A percentile compares a stretch with the other conserved stretches of the same genome.
Evolutionary conservation across 2,797 vertebrate species (phyloP).

Genomic region (Limosa lapponica): DNA sequence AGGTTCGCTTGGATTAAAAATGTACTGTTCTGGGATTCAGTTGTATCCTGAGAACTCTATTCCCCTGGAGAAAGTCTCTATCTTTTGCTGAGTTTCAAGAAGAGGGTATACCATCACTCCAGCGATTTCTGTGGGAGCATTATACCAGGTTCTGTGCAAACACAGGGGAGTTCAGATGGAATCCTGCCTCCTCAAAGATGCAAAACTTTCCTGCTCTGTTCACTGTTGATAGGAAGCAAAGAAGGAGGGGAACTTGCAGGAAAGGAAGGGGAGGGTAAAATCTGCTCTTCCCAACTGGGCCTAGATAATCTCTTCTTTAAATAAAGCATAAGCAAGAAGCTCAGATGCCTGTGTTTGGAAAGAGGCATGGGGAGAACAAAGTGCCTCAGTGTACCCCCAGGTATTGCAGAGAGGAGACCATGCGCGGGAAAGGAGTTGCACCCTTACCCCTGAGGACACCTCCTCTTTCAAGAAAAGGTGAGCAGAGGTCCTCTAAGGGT

Average conservation of each 20-base stretch:
- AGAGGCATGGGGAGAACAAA: background rate
- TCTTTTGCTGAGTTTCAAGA: background rate
- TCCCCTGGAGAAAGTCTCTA: background rate
- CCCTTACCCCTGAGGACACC: background rate
- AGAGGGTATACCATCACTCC: background rate
- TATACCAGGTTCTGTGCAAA: background rate
- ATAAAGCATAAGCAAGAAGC: background rate
- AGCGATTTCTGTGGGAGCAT: background rate
- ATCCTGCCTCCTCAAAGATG: background rate
- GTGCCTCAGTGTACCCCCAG: background rate
- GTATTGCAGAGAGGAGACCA: background rate
- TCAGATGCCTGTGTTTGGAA: background rate
- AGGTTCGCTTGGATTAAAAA: background rate
- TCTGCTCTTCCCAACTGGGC: background rate
- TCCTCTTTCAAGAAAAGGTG: background rate
- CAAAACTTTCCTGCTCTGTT: background rate
- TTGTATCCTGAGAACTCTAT: background rate
- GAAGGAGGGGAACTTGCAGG: background rate
- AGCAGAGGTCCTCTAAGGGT: background rate
- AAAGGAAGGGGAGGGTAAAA: background rate
- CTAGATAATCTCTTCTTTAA: background rate
- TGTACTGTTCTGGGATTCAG: background rate
- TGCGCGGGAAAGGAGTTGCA: background rate
- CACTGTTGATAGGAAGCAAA: background rate
- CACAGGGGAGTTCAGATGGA: background rate